phyloP scores from a whole-genome alignment of 2,797 vertebrate species.

The Eutrigla gurnardus region DNA sequence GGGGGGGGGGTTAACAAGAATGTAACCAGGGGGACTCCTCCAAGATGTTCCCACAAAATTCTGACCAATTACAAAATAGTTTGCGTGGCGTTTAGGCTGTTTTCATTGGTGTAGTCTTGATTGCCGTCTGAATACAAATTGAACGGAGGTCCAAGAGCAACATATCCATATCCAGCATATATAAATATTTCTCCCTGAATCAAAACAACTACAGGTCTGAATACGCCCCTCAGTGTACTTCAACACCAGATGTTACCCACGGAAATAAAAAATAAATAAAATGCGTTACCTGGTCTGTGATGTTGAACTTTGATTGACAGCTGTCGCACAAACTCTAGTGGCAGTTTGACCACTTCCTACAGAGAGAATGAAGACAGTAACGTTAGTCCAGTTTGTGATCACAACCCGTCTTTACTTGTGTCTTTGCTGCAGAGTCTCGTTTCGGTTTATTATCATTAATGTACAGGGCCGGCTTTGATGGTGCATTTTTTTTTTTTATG shows the following conservation, averaged over 20 bases:
- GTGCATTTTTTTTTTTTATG: background rate
- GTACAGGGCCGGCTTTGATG: background rate
- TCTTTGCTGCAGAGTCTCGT: background rate
- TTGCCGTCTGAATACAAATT: too few species aligned
- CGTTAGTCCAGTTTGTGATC: background rate
- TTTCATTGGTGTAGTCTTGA: too few species aligned
- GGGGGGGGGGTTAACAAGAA: too few species aligned
- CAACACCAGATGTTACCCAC: background rate
- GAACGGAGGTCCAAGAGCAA: too few species aligned
- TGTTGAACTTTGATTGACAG: slow-evolving; percentile 95
- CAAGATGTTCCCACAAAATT: too few species aligned
- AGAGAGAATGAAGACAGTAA: slow-evolving; percentile 9
- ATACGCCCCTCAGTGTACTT: background rate
- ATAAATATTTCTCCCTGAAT: too few species aligned
- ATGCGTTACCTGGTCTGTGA: slow-evolving; percentile 90
- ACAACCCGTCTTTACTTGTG: background rate
- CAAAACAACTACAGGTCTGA: too few species aligned
- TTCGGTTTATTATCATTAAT: background rate
- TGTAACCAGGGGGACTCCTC: too few species aligned
- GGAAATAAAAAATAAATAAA: background rate
- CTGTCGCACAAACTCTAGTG: slow-evolving; percentile 94
- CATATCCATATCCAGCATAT: too few species aligned
- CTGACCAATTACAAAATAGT: too few species aligned
- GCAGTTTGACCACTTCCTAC: slow-evolving; percentile 95
- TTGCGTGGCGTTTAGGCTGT: too few species aligned